A percentile compares a stretch with the other conserved stretches of the same genome.
These are phyloP conservation scores for Otis tarda DNA, from an alignment of 2,113 vertebrate species.

Conservation along the genomic window DNA sequence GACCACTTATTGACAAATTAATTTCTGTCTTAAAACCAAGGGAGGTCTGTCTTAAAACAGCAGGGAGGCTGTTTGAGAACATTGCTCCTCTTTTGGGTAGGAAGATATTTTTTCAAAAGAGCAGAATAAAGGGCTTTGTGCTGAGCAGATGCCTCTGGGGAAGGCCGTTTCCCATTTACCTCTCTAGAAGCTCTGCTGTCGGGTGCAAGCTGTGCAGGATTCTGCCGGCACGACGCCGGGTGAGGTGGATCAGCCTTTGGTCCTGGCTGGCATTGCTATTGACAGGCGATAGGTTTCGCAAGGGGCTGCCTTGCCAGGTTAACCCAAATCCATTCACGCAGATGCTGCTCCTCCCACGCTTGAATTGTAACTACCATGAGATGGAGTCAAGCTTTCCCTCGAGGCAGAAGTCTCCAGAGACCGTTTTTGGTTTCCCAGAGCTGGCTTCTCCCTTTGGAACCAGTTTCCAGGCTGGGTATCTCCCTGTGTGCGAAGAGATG, in stretches of 20 bases:
- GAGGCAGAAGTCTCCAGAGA: background rate
- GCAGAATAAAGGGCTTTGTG: background rate
- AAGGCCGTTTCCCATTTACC: background rate
- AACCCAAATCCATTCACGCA: background rate
- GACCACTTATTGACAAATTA: too few species aligned
- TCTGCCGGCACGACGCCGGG: background rate
- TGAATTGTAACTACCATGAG: background rate
- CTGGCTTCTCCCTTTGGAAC: background rate
- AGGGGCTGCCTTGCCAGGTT: background rate
- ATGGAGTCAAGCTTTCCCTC: background rate
- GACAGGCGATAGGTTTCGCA: background rate
- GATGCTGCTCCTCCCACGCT: background rate
- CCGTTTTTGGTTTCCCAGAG: background rate
- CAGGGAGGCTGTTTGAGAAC: background rate
- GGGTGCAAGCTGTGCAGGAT: background rate
- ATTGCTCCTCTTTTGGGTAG: background rate
- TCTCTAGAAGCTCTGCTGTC: background rate
- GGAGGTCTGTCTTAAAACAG: background rate
- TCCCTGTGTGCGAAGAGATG: background rate
- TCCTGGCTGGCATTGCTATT: background rate
- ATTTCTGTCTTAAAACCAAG: background rate
- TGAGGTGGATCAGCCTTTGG: background rate
- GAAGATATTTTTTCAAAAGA: background rate
- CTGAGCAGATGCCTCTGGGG: background rate
- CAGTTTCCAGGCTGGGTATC: background rate